Conservation (phyloP, 2,888 invertebrate species). For the Drosophila borealis region DNA sequence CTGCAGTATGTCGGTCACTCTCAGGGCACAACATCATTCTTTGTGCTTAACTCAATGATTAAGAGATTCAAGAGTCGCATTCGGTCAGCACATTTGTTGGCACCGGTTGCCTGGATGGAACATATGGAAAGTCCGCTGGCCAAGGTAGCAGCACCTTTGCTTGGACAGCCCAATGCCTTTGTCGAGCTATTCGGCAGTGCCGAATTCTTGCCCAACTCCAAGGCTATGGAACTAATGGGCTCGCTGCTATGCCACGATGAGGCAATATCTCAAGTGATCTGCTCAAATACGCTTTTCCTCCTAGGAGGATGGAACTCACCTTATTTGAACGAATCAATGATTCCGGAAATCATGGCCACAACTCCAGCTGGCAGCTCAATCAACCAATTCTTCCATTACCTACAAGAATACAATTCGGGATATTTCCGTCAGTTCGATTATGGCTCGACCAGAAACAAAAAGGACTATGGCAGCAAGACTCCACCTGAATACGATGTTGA, state of each 20-base stretch:
- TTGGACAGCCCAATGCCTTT: slow-evolving; percentile 75
- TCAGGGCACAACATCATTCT: slow-evolving; percentile 75
- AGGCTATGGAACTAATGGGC: slow-evolving; percentile 73
- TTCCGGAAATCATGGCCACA: slow-evolving; percentile 77
- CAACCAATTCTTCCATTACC: slow-evolving; percentile 75
- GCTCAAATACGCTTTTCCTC: slow-evolving; percentile 65
- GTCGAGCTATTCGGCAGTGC: slow-evolving; percentile 73
- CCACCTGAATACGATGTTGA: slow-evolving; percentile 67
- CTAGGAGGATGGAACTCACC: slow-evolving; percentile 74
- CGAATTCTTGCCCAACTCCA: slow-evolving; percentile 71
- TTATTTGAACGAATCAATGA: slow-evolving; percentile 64
- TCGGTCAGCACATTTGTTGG: slow-evolving; percentile 73
- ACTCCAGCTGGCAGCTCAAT: slow-evolving; percentile 77
- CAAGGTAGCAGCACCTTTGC: slow-evolving; percentile 87
- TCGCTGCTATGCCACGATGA: slow-evolving; percentile 50
- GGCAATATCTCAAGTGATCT: slow-evolving; percentile 58
- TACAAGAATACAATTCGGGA: slow-evolving; percentile 76
- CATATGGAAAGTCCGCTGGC: slow-evolving; percentile 85
- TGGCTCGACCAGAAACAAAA: slow-evolving; percentile 61
- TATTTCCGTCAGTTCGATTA: slow-evolving; percentile 74
- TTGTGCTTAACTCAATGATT: slow-evolving; percentile 66
- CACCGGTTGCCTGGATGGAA: slow-evolving; percentile 77
- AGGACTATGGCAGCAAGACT: slow-evolving; percentile 56
- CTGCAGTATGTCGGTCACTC: slow-evolving; percentile 75
- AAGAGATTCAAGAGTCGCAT: slow-evolving; percentile 69